Evolutionary conservation across 2,888 invertebrate species (phyloP).

Genomic region (Amblyjoppa fuscipennis): DNA sequence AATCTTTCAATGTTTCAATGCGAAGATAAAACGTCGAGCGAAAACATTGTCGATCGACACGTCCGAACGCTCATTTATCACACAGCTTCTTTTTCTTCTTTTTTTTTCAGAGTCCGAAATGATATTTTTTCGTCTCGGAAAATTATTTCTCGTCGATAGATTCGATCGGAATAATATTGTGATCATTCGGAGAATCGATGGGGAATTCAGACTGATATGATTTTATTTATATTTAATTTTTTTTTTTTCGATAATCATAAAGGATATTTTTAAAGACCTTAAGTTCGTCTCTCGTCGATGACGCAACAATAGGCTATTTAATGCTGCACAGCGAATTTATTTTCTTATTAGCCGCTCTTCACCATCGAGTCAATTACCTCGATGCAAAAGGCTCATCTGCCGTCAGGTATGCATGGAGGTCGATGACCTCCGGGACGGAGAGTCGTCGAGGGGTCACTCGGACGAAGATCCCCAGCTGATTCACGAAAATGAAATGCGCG

Average conservation of each 20-base stretch:
- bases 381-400: background rate
- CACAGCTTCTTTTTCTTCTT: background rate
- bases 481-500: background rate
- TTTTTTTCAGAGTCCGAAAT: background rate
- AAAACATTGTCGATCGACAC: conserved; percentile 2
- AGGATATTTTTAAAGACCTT: background rate
- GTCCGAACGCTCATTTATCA: background rate
- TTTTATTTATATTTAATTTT: background rate
- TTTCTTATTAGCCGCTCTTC: conserved; percentile 1
- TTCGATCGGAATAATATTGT: background rate
- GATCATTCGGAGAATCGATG: background rate
- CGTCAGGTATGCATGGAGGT: background rate
- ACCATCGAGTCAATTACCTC: conserved; percentile 1
- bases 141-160: background rate
- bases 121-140: background rate
- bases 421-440: background rate
- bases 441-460: background rate
- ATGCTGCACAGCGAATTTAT: background rate
- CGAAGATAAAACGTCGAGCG: background rate
- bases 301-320: conserved; percentile 14
- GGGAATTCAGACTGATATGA: background rate
- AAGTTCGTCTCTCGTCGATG: background rate
- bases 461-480: conserved; percentile 2
- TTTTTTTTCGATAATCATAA: background rate
- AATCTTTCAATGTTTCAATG: conserved; percentile 10